Conservation (phyloP, 2,113 vertebrate species). For the Colius striatus region DNA sequence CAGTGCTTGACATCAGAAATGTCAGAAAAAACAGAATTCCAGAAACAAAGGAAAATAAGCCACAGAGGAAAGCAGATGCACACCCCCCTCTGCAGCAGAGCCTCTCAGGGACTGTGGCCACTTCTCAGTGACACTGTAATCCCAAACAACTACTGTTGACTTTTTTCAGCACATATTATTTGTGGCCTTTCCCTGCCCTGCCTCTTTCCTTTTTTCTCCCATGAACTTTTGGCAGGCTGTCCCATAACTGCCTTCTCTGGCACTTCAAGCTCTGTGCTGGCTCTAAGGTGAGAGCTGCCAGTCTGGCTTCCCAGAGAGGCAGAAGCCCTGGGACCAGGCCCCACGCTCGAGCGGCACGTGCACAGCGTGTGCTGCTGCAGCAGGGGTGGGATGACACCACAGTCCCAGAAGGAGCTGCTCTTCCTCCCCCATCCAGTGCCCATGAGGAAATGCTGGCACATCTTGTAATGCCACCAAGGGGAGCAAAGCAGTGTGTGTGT, state of each 20-base stretch:
- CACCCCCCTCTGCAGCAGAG: background rate
- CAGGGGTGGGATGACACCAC: background rate
- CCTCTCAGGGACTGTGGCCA: accelerated
- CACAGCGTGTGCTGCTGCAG: background rate
- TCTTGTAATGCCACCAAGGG: background rate
- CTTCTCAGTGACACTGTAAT: background rate
- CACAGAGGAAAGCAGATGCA: background rate
- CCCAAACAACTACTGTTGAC: background rate
- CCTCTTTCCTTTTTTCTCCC: background rate
- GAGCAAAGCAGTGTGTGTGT: background rate
- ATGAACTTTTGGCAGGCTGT: background rate
- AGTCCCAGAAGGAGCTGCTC: background rate
- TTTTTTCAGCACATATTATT: background rate
- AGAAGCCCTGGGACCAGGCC: background rate
- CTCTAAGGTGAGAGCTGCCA: background rate
- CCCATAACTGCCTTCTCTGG: accelerated
- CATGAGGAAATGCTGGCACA: background rate
- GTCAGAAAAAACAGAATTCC: background rate
- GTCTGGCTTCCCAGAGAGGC: accelerated
- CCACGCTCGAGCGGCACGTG: accelerated
- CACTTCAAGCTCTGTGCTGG: accelerated
- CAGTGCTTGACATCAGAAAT: background rate
- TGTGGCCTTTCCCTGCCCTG: background rate
- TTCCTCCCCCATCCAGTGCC: no score
- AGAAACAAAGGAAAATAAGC: background rate